Percentiles rank a stretch among this genome's conserved stretches.
These are phyloP conservation scores for Gandaritis pyraliata DNA, from an alignment of 2,888 invertebrate species.

Conservation along the genomic window DNA sequence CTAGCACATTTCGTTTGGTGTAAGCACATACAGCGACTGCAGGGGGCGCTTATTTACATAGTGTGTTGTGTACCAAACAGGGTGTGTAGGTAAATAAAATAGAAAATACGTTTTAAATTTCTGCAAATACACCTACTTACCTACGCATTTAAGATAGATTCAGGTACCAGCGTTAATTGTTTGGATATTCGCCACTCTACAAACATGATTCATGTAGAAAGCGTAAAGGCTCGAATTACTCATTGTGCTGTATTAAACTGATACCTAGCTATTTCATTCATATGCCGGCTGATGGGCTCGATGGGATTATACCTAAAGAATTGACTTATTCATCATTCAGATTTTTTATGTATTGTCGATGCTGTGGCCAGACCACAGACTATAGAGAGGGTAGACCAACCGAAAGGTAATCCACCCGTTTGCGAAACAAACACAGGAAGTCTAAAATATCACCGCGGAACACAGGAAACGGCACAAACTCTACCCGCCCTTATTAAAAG, in stretches of 20 bases:
- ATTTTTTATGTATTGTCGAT: too few relatives aligned
- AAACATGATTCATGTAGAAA: slow-evolving; percentile 17
- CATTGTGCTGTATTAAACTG: background rate
- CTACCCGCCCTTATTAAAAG: slow-evolving; percentile 19
- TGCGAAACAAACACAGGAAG: slow-evolving; percentile 28
- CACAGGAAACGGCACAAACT: slow-evolving; percentile 35
- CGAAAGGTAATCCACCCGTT: slow-evolving; percentile 24
- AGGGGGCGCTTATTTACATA: too few relatives aligned
- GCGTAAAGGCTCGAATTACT: slow-evolving; percentile 13
- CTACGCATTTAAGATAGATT: background rate
- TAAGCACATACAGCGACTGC: background rate
- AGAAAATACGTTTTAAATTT: slow-evolving; percentile 11
- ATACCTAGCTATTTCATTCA: too few relatives aligned
- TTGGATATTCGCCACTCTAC: slow-evolving; percentile 4
- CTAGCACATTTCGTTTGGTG: background rate
- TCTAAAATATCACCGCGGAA: slow-evolving; percentile 30
- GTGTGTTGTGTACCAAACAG: too few relatives aligned
- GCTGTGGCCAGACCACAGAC: too few relatives aligned
- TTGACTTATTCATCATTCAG: too few relatives aligned
- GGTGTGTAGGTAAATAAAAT: background rate
- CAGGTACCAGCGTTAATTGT: background rate
- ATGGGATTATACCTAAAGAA: too few relatives aligned
- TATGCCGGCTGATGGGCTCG: too few relatives aligned
- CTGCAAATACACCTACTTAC: slow-evolving; percentile 11
- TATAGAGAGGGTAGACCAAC: slow-evolving; percentile 12